Percentiles rank a stretch among this genome's conserved stretches.
These are phyloP conservation scores for Nymphalis urticae DNA, from an alignment of 2,888 invertebrate species.

Conservation along the genomic window DNA sequence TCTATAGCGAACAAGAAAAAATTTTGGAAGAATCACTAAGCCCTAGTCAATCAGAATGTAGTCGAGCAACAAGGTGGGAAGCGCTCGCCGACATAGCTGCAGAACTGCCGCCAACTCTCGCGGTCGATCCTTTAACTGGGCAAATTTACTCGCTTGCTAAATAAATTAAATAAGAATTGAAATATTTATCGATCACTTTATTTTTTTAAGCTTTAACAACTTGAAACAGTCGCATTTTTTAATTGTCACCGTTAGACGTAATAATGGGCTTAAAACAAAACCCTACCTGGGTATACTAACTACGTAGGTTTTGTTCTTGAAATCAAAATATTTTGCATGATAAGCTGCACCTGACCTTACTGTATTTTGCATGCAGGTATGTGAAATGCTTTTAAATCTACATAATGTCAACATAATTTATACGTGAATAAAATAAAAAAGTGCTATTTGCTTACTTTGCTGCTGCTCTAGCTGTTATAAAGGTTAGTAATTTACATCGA, in stretches of 20 bases:
- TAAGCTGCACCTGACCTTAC: constrained; percentile 22
- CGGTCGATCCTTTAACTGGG: constrained; percentile 74
- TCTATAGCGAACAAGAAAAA: constrained; percentile 42
- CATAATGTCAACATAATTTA: constrained; percentile 21
- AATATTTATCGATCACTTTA: background rate
- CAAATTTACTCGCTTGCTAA: constrained; percentile 71
- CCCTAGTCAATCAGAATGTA: constrained; percentile 68
- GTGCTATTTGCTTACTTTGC: constrained; percentile 6
- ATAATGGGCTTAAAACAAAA: background rate
- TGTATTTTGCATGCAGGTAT: constrained; percentile 22
- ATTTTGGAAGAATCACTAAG: constrained; percentile 51
- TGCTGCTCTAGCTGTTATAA: background rate
- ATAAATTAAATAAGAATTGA: constrained; percentile 48
- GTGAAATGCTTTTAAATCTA: constrained; percentile 21
- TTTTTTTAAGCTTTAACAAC: too few species aligned
- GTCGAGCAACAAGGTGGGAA: constrained; percentile 83
- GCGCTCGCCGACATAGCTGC: constrained; percentile 83
- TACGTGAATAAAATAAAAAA: constrained; percentile 15
- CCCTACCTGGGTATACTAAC: background rate
- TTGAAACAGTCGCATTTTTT: background rate
- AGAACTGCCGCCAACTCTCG: constrained; percentile 75
- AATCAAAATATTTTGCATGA: constrained; percentile 23
- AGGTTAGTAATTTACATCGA: background rate
- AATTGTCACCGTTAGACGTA: background rate
- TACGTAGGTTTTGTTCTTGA: constrained; percentile 15